Base-by-base conservation (phyloP, 2,888 invertebrate species). In the Byasa hedistus region DNA sequence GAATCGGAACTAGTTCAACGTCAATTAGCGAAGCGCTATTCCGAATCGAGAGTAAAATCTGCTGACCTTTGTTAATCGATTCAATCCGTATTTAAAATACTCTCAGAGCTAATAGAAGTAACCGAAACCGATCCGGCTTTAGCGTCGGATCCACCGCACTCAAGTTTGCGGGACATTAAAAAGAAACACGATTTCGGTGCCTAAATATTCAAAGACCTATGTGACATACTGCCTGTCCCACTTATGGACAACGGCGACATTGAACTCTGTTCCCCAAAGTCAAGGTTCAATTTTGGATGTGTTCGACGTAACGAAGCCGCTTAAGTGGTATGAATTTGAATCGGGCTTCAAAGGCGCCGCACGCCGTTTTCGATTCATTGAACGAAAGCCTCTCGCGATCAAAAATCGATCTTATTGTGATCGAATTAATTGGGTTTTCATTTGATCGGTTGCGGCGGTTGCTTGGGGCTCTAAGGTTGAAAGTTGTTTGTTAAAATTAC, bases 381-480 rank as follows among this genome's bases (percentile, higher is more conserved):
- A 51, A 63, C 23, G 22, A 27, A 48, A 59, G 17, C 10, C 32
- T 8, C 23, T 0, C 15, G 12, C 58, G 36, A 39, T 44, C 64
- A 36, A 67, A 64, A 64, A 57, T 57, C 63, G 57, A 57, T 64
- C 67, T 63, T 67, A 64, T 64, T 51, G 27, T 52, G 24, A 39
- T 22, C 3, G 24, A 15, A 22, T 67, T 67, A 52, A 64, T 58
- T 36, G 32, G 52, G 51, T 22, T 57, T 58, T 67, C 60, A 19
- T 22, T 64, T 51, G 56, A 55, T 55, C n/a, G 10, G 17, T 21
- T 17, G 17, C 1, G 71, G 74, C 73, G 71, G 78, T 75, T 65
- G 8, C 0, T 21, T 57, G 62, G 21, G 7, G n/a, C 0, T 3
- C 24, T 76, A 82, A 76, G 71, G 81, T 81, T 65, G 66, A 68